These are phyloP conservation scores for Brachyhypopomus gauderio DNA, from an alignment of 2,113 vertebrate species.

Conservation along the genomic window DNA sequence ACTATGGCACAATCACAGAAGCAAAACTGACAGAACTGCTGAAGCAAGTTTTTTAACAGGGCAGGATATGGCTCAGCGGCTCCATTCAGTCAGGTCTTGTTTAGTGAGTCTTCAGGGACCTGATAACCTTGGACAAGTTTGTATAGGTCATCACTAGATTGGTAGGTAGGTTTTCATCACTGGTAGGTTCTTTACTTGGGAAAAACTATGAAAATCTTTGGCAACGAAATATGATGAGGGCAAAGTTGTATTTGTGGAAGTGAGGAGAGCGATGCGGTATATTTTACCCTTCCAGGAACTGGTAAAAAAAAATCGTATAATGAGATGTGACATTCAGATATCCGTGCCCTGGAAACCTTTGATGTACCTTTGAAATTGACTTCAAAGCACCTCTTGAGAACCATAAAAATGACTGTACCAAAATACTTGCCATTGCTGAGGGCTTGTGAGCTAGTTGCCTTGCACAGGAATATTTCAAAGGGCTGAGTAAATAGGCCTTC, in stretches of 20 bases:
- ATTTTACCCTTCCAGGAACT: neutral
- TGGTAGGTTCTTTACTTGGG: neutral
- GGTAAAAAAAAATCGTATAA: slow-evolving; percentile 15
- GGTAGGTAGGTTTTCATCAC: neutral
- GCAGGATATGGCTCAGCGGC: neutral
- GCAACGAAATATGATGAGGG: neutral
- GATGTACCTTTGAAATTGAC: slow-evolving; percentile 67
- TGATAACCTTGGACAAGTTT: neutral
- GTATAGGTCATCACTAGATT: no score
- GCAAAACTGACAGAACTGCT: neutral
- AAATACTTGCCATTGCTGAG: slow-evolving; percentile 53
- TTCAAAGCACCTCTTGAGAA: slow-evolving; percentile 64
- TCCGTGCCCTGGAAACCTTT: slow-evolving; percentile 54
- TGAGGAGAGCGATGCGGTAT: neutral
- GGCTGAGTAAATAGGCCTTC: slow-evolving; percentile 26
- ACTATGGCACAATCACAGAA: neutral
- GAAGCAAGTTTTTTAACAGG: neutral
- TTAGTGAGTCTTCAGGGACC: neutral
- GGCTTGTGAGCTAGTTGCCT: slow-evolving; percentile 26
- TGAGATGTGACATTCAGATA: slow-evolving; percentile 48
- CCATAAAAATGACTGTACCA: slow-evolving; percentile 51
- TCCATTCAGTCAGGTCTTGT: neutral
- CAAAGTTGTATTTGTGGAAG: neutral
- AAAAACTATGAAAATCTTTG: neutral
- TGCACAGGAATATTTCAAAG: slow-evolving; percentile 55